Percentiles rank a stretch among this genome's conserved stretches.
These are phyloP conservation scores for Drepana arcuata DNA, from an alignment of 1,140 invertebrate genomes.

Conservation along the genomic window DNA sequence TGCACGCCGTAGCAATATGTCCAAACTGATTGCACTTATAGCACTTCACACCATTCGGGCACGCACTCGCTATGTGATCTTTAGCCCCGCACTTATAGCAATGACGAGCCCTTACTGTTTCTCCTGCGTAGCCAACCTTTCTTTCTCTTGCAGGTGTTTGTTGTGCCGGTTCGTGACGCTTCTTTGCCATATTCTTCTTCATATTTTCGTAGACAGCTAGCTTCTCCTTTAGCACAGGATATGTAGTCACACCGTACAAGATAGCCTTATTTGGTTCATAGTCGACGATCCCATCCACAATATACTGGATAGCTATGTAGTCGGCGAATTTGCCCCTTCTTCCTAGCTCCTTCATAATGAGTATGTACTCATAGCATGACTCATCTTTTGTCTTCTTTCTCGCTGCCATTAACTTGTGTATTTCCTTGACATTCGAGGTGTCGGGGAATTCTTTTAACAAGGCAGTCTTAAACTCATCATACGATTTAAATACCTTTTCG, in stretches of 20 bases:
- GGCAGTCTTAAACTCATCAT: constrained; percentile 4
- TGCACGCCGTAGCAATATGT: constrained; percentile 5
- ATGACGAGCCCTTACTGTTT: not conserved
- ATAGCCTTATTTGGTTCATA: constrained; percentile 8
- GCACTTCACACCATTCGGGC: constrained; percentile 8
- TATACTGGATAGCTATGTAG: constrained; percentile 8
- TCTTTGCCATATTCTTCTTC: not conserved
- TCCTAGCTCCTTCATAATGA: constrained; percentile 11
- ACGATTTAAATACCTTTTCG: constrained; percentile 4
- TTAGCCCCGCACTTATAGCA: constrained; percentile 26
- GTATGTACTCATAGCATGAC: constrained; percentile 5
- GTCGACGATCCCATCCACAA: constrained; percentile 10
- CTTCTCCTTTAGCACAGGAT: constrained; percentile 8
- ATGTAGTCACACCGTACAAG: constrained; percentile 10
- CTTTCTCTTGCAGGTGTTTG: not conserved
- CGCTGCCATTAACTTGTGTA: constrained; percentile 7
- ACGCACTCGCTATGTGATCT: constrained; percentile 15
- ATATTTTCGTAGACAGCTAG: constrained; percentile 8
- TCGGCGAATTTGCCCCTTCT: not conserved
- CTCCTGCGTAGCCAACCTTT: not conserved
- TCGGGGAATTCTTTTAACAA: constrained; percentile 12
- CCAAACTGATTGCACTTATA: constrained; percentile 16
- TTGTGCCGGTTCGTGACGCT: not conserved
- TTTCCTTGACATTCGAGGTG: constrained; percentile 1
- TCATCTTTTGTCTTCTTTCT: constrained; percentile 3